phyloP scores from a whole-genome alignment of 2,113 vertebrate genomes.

The Hyperopisus bebe region DNA sequence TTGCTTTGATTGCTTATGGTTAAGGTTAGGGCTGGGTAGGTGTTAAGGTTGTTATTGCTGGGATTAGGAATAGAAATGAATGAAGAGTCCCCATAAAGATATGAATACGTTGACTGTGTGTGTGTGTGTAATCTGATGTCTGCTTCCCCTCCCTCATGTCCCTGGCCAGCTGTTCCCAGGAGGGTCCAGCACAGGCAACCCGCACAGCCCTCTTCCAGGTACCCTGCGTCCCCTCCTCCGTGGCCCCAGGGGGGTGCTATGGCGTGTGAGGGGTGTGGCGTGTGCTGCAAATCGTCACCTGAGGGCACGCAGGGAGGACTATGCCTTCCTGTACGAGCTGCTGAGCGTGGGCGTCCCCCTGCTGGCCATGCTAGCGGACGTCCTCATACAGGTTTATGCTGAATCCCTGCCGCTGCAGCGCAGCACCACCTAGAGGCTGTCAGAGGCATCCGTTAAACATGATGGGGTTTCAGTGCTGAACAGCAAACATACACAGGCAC shows the following conservation, averaged over 20 bases:
- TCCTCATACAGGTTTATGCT: constrained; percentile 71
- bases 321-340: constrained; percentile 81
- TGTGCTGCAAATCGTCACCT: constrained; percentile 64
- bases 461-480: not conserved
- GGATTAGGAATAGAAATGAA: too few species aligned
- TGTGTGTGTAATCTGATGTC: constrained; percentile 12
- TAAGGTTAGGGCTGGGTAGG: too few species aligned
- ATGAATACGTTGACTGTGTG: not conserved
- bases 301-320: constrained; percentile 77
- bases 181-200: constrained; percentile 36
- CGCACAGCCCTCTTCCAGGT: constrained; percentile 77
- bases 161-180: not conserved
- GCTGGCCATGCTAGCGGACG: constrained; percentile 75
- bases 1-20: too few species aligned
- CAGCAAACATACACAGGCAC: not conserved
- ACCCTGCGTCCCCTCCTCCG: constrained; percentile 78
- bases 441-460: not conserved
- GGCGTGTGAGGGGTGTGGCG: constrained; percentile 66
- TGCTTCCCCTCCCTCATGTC: constrained; percentile 15
- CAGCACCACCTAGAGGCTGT: constrained; percentile 45
- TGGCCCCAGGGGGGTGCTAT: constrained; percentile 67
- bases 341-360: constrained; percentile 81
- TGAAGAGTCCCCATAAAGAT: too few species aligned
- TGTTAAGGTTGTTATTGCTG: too few species aligned
- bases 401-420: constrained; percentile 60